These are phyloP conservation scores for Meles meles DNA, from an alignment of 2,113 vertebrate species.

Conservation along the genomic window DNA sequence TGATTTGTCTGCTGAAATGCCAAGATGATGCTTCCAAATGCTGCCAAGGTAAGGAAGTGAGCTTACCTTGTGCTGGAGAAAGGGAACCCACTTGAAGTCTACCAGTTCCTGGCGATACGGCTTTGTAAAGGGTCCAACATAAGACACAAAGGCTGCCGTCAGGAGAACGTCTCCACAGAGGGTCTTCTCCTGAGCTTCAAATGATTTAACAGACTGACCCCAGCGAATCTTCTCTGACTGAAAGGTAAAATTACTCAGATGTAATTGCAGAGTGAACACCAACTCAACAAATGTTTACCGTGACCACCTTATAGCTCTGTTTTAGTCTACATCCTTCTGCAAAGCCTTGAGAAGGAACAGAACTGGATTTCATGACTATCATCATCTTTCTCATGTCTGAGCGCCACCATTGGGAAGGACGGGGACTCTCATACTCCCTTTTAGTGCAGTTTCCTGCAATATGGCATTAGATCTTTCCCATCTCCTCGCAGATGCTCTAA, in stretches of 20 bases:
- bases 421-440: background rate
- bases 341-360: background rate
- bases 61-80: slow-evolving; percentile 83
- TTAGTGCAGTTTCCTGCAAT: background rate
- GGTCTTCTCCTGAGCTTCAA: slow-evolving; percentile 85
- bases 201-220: slow-evolving; percentile 80
- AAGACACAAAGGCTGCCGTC: slow-evolving; percentile 85
- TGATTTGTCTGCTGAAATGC: background rate
- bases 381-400: background rate
- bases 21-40: rapidly evolving
- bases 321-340: background rate
- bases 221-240: slow-evolving; percentile 88
- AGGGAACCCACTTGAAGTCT: slow-evolving; percentile 82
- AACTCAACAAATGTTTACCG: background rate
- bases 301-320: background rate
- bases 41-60: background rate
- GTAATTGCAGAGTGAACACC: background rate
- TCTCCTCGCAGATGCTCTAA: background rate
- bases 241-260: slow-evolving; percentile 45
- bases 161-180: slow-evolving; percentile 84
- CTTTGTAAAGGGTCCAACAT: slow-evolving; percentile 84
- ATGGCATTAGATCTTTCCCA: background rate
- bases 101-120: slow-evolving; percentile 82
- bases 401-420: background rate
- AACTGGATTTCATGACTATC: background rate